These are phyloP conservation scores for Harpagoxenus sublaevis DNA, from an alignment of 2,888 invertebrate species.

Conservation along the genomic window DNA sequence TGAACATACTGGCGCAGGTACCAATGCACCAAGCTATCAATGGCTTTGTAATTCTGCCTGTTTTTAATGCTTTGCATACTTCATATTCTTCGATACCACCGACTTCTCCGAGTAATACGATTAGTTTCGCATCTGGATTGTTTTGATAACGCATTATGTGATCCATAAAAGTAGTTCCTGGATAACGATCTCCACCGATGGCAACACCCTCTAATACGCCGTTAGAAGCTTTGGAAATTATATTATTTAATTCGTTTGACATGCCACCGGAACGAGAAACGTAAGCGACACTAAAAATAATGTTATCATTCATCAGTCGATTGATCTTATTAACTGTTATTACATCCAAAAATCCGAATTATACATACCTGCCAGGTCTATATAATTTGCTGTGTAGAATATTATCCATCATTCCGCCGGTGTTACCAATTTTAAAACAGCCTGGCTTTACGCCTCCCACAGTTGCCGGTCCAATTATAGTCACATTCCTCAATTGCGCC, in stretches of 20 bases:
- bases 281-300: slow-evolving; percentile 94
- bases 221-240: slow-evolving; percentile 98
- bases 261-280: slow-evolving; percentile 99
- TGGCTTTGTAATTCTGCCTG: slow-evolving; percentile 95
- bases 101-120: slow-evolving; percentile 98
- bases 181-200: slow-evolving; percentile 99
- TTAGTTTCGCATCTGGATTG: slow-evolving; percentile 95
- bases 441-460: slow-evolving; percentile 99
- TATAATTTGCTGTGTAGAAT: slow-evolving; percentile 98
- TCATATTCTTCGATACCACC: slow-evolving; percentile 99
- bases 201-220: slow-evolving; percentile 99
- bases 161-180: slow-evolving; percentile 99
- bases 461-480: slow-evolving; percentile 97
- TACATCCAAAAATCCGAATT: neutral
- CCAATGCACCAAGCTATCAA: slow-evolving; percentile 99
- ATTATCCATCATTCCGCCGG: slow-evolving; percentile 99
- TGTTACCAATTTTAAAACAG: slow-evolving; percentile 99
- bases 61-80: slow-evolving; percentile 95
- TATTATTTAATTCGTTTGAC: slow-evolving; percentile 99
- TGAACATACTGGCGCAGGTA: slow-evolving; percentile 90
- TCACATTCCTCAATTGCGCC: slow-evolving; percentile 94
- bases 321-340: neutral
- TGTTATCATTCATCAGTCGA: neutral
- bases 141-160: slow-evolving; percentile 96
- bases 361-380: slow-evolving; percentile 92